These are phyloP conservation scores for Percina caprodes DNA, from an alignment of 2,113 vertebrate genomes.

Conservation along the genomic window DNA sequence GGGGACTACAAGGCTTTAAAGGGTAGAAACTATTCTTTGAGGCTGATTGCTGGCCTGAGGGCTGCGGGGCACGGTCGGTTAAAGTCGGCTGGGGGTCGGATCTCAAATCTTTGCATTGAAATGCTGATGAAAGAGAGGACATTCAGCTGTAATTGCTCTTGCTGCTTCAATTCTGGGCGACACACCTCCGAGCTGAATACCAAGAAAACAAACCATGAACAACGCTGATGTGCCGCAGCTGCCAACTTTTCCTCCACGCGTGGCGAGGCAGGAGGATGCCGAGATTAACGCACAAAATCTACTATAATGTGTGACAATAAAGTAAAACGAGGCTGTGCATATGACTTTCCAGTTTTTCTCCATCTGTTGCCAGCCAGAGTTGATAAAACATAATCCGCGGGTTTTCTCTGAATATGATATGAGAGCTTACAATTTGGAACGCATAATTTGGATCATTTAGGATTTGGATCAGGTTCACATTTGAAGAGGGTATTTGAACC, in stretches of 20 bases:
- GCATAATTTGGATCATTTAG: slow-evolving; percentile 79
- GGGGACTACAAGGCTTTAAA: slow-evolving; percentile 34
- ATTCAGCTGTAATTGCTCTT: slow-evolving; percentile 65
- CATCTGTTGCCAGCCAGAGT: slow-evolving; percentile 75
- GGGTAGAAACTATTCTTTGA: slow-evolving; percentile 44
- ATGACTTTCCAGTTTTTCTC: slow-evolving; percentile 70
- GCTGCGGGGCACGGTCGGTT: slow-evolving; percentile 41
- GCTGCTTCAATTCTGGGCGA: slow-evolving; percentile 44
- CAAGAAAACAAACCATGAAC: slow-evolving; percentile 53
- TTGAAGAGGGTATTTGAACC: slow-evolving; percentile 81
- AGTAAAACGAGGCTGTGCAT: slow-evolving; percentile 62
- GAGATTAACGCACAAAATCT: slow-evolving; percentile 70
- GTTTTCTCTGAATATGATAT: slow-evolving; percentile 78
- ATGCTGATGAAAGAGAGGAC: slow-evolving; percentile 67
- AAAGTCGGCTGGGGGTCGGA: slow-evolving; percentile 45
- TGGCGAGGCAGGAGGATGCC: slow-evolving; percentile 37
- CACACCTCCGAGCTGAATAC: slow-evolving; percentile 59
- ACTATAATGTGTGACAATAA: slow-evolving; percentile 65
- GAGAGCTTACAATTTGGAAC: slow-evolving; percentile 81
- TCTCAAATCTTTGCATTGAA: slow-evolving; percentile 69
- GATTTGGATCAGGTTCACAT: slow-evolving; percentile 77
- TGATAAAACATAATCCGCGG: slow-evolving; percentile 78
- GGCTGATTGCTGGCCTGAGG: slow-evolving; percentile 48
- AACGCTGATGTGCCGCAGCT: slow-evolving; percentile 51
- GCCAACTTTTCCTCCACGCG: slow-evolving; percentile 38